A percentile compares a stretch with the other conserved stretches of the same genome.
These are phyloP conservation scores for Myoxocephalus aenaeus DNA, from an alignment of 2,797 vertebrate genomes.

Conservation along the genomic window DNA sequence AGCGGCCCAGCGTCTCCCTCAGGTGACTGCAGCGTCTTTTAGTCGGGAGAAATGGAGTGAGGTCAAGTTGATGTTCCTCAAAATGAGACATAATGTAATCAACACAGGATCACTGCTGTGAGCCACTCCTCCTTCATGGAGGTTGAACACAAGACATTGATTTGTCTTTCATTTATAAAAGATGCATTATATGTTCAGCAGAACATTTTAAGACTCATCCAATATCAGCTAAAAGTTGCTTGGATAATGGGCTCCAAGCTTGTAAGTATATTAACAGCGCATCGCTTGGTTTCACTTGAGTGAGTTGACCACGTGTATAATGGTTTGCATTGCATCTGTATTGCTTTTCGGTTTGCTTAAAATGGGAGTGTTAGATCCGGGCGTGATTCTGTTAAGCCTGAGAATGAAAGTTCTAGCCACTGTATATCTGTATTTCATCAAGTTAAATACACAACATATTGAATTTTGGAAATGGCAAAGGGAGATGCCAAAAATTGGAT, in stretches of 20 bases:
- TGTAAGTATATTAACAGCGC: slow-evolving; percentile 61
- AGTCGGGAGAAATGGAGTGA: slow-evolving; percentile 32
- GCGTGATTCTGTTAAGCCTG: slow-evolving; percentile 77
- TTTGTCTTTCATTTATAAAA: slow-evolving; percentile 72
- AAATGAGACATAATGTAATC: slow-evolving; percentile 49
- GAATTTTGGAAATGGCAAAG: slow-evolving; percentile 54
- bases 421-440: slow-evolving; percentile 50
- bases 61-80: slow-evolving; percentile 36
- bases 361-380: slow-evolving; percentile 70
- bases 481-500: slow-evolving; percentile 62
- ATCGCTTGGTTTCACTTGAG: slow-evolving; percentile 60
- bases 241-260: slow-evolving; percentile 57
- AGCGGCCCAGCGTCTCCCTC: slow-evolving; percentile 11
- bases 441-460: slow-evolving; percentile 57
- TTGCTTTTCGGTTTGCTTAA: slow-evolving; percentile 83
- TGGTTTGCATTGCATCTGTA: slow-evolving; percentile 85
- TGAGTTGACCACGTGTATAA: slow-evolving; percentile 67
- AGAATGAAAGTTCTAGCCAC: slow-evolving; percentile 78
- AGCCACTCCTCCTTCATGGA: slow-evolving; percentile 34
- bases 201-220: slow-evolving; percentile 61
- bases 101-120: slow-evolving; percentile 30
- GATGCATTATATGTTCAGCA: slow-evolving; percentile 66
- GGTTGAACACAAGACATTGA: slow-evolving; percentile 64
- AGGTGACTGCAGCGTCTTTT: slow-evolving; percentile 38
- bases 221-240: slow-evolving; percentile 52